Base-by-base conservation (phyloP, 2,113 vertebrate genomes). In the Semicossyphus pulcher region DNA sequence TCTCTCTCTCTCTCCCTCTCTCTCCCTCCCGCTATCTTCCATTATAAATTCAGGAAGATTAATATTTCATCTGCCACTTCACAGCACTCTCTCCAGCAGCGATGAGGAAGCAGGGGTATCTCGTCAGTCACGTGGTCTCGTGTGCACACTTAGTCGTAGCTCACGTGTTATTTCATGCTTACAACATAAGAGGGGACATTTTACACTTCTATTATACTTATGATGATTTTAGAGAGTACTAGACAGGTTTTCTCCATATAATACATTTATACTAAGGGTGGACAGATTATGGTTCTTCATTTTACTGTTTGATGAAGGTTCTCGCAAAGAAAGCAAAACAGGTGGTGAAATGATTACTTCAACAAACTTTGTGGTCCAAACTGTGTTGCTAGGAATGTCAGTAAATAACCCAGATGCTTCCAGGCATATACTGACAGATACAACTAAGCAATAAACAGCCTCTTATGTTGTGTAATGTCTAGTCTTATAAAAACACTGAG, bases 41-140 rank as follows among this genome's bases (percentile, higher is more conserved):
- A 80, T 89, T 60, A 82, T 77, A 74, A 80, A 89, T 88, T 62
- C 72, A 78, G 39, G 42, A 74, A 68, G 64, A 85, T 89, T 51
- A 83, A 91, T 91, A 85, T 88, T 91, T 91, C 37, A 89, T 84
- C 64, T 49, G 76, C 21, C 62, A 48, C 86, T 80, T 80, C 78
- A 53, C 54, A 65, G 65, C 4, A 8, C 41, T 18, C 45, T 45
- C 58, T 61, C 54, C 4, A 6, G 53, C 34, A 57, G 48, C 15
- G 20, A 20, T 37, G 26, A 20, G 29, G 58, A 71, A 7, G 25
- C 0, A 7, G 65, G n/a, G 14, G 31, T 2, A 28, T n/a, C 59
- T 21, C 1, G 20, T 16, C n/a, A n/a, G 28, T 80, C 45, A 76
- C 54, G 15, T 16, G 66, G 8, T 42, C 51, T 16, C 4, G 0